These are phyloP conservation scores for Chrysaora quinquecirrha DNA, from an alignment of 30 jellyfish, hydroid and myxozoan species.

Conservation along the genomic window DNA sequence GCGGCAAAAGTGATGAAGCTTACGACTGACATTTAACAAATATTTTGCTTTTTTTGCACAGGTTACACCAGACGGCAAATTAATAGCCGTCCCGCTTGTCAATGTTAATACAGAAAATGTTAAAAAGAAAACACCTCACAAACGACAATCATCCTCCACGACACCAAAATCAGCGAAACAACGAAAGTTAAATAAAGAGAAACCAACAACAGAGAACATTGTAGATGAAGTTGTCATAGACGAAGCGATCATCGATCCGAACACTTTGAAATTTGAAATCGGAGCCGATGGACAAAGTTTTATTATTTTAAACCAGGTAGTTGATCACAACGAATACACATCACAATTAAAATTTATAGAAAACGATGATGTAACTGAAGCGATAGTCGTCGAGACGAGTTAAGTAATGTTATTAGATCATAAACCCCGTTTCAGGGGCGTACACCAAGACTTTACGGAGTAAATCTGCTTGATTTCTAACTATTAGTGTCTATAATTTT, in stretches of 20 bases:
- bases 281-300: conserved; percentile 13
- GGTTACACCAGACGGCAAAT: no score
- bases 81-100: no score
- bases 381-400: background rate
- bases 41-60: no score
- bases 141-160: background rate
- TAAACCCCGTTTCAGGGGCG: no score
- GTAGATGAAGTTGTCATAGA: conserved; percentile 4
- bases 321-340: conserved; percentile 9
- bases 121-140: background rate
- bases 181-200: background rate
- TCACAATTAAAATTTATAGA: background rate
- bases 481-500: no score
- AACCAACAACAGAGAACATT: background rate
- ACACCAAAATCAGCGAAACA: background rate
- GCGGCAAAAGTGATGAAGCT: no score
- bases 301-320: background rate
- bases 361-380: background rate
- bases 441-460: no score
- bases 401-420: no score
- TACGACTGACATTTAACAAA: no score
- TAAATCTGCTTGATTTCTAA: no score
- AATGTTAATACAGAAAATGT: background rate
- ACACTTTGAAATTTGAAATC: background rate
- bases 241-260: background rate